These are phyloP conservation scores for Teleiodes luculella DNA, from an alignment of 2,888 invertebrate species.

Conservation along the genomic window DNA sequence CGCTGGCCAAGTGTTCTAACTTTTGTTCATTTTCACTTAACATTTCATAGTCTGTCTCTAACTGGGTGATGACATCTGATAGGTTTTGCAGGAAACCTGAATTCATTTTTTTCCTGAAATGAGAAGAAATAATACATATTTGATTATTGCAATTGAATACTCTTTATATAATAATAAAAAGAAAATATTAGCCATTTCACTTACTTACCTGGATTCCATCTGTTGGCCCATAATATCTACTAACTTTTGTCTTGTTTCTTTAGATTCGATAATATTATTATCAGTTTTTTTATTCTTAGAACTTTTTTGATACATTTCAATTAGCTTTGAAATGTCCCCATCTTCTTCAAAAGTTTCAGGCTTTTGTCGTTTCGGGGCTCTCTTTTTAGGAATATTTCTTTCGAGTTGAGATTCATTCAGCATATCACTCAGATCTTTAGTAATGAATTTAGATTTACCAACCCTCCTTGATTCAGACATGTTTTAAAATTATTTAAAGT, in stretches of 20 bases:
- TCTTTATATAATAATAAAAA: too few species aligned
- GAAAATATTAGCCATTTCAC: too few species aligned
- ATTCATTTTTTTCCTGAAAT: slow-evolving; percentile 53
- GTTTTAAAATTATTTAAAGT: not conserved
- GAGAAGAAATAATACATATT: not conserved
- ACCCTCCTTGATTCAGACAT: slow-evolving; percentile 2
- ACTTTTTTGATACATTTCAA: slow-evolving; percentile 41
- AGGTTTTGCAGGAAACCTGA: slow-evolving; percentile 47
- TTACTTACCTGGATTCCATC: slow-evolving; percentile 50
- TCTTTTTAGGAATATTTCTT: slow-evolving; percentile 50
- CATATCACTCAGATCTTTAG: slow-evolving; percentile 49
- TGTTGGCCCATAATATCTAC: slow-evolving; percentile 52
- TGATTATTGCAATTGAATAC: too few species aligned
- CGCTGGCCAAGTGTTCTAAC: slow-evolving; percentile 52
- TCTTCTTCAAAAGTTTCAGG: slow-evolving; percentile 39
- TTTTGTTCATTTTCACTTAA: slow-evolving; percentile 66
- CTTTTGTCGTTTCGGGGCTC: slow-evolving; percentile 42
- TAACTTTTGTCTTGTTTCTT: slow-evolving; percentile 54
- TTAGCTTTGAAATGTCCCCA: slow-evolving; percentile 42
- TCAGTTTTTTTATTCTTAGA: slow-evolving; percentile 50
- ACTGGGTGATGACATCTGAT: slow-evolving; percentile 43
- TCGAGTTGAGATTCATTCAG: slow-evolving; percentile 47
- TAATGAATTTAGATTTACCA: slow-evolving; percentile 44
- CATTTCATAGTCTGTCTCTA: slow-evolving; percentile 53
- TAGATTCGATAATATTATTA: slow-evolving; percentile 31